Percentiles rank a stretch among this genome's conserved stretches.
phyloP scores from a whole-genome alignment of 2,797 vertebrate species.

The Brachyalestes nurse region DNA sequence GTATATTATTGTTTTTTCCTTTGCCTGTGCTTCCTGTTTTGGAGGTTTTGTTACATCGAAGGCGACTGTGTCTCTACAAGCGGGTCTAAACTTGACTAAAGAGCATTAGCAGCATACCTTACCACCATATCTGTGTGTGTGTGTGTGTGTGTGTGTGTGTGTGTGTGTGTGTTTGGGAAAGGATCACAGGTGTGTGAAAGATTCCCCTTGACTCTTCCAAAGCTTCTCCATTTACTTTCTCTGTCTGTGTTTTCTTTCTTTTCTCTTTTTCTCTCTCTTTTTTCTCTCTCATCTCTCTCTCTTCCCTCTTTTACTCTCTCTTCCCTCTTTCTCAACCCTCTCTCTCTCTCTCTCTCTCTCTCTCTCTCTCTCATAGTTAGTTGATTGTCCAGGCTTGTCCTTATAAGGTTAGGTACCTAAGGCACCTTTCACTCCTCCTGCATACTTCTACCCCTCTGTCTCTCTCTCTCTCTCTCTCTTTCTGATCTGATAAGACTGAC shows the following conservation, averaged over 20 bases:
- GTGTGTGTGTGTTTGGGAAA: too few species aligned
- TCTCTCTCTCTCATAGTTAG: neutral
- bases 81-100: slow-evolving; percentile 21
- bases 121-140: neutral
- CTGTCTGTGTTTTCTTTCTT: too few species aligned
- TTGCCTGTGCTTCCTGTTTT: neutral
- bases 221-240: too few species aligned
- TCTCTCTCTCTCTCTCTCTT: neutral
- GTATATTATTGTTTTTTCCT: neutral
- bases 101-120: neutral
- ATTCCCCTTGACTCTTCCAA: too few species aligned
- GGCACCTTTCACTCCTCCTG: slow-evolving; percentile 24
- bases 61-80: neutral
- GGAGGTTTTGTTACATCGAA: neutral
- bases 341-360: neutral
- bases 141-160: too few species aligned
- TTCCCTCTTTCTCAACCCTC: neutral
- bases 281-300: neutral
- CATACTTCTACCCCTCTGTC: slow-evolving; percentile 7
- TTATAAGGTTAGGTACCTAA: slow-evolving; percentile 32
- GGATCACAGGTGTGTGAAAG: too few species aligned
- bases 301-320: neutral
- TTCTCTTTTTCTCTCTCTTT: neutral
- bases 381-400: slow-evolving; percentile 38
- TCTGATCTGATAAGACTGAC: neutral